Base-by-base conservation (phyloP, 2,113 vertebrate species). In the Peromyscus maniculatus region DNA sequence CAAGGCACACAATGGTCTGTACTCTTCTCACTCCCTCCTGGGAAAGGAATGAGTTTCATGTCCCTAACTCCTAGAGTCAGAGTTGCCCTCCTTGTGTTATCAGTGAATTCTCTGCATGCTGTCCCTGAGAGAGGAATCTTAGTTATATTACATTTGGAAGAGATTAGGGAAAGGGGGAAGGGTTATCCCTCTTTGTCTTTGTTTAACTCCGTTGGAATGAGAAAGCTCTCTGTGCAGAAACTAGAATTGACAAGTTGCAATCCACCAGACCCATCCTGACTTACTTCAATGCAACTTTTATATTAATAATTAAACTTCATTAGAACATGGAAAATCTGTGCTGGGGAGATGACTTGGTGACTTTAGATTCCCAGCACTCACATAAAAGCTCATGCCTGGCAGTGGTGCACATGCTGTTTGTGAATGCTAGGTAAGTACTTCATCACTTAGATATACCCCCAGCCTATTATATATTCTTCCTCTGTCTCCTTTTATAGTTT, bases 151-250 rank as follows among this genome's bases (percentile, higher is more conserved):
- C 71, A 55, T 84, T 72, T 94, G 90, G 57, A 93, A 95, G 91
- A 72, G 87, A 93, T 95, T 94, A 95, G 49, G 66, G 46, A 87
- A 93, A 77, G 28, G 79, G 74, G 91, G 39, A 75, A 86, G n/a
- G 59, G 59, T 95, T 95, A 83, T 87, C 78, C 72, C 13, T 62
- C 66, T 67, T 80, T 95, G 74, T 84, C 46, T 55, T 89, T 59
- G 59, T 97, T 97, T 94, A 94, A 93, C n/a, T 57, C 46, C 39
- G 33, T 55, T 77, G 9, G 93, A 87, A 52, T 80, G 82, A 93
- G 84, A 69, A 88, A 28, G 39, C 88, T 93, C 36, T 91, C 28
- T 24, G 1, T 43, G n/a, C 4, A 87, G 84, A 92, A 84, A 43
- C 11, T 79, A 17, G 57, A 94, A 95, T 64, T 72, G 78, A 87